Percentiles rank a stretch among this genome's conserved stretches.
phyloP scores from a whole-genome alignment of 2,797 vertebrate species.

The Poecilia wingei region DNA sequence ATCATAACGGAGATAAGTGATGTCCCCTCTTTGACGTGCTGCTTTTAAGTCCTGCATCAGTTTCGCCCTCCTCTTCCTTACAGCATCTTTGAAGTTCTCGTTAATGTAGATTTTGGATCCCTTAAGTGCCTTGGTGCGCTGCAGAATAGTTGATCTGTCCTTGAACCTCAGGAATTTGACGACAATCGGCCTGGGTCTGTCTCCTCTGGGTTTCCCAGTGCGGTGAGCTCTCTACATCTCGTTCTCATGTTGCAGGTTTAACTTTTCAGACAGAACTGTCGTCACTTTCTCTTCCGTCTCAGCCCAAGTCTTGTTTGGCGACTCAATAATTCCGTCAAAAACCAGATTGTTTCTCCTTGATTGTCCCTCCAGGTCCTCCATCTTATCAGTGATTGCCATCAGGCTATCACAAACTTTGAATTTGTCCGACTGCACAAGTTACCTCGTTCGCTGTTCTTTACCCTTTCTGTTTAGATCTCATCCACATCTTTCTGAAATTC shows the following conservation, averaged over 20 bases:
- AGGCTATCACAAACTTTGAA: not conserved
- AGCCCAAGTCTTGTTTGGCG: not conserved
- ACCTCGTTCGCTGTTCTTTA: not conserved
- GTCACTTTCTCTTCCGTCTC: not conserved
- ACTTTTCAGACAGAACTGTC: not conserved
- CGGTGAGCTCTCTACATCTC: not conserved
- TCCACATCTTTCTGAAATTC: not conserved
- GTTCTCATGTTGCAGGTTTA: not conserved
- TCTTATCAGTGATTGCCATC: not conserved
- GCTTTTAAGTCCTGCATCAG: too few species aligned
- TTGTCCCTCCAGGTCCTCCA: not conserved
- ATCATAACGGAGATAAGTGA: too few species aligned
- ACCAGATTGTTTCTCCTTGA: not conserved
- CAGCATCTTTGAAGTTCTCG: too few species aligned
- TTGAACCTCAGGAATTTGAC: not conserved
- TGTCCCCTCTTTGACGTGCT: too few species aligned
- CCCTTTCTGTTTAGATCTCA: not conserved
- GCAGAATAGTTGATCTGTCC: not conserved
- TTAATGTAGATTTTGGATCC: too few species aligned
- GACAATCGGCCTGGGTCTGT: not conserved
- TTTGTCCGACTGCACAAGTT: not conserved
- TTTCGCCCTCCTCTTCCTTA: too few species aligned
- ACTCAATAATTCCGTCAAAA: not conserved
- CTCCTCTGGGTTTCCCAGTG: not conserved
- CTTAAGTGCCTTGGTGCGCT: not conserved